Percentiles rank a stretch among this genome's conserved stretches.
These are phyloP conservation scores for Raja brachyura DNA, from an alignment of 2,113 vertebrate species.

Conservation along the genomic window DNA sequence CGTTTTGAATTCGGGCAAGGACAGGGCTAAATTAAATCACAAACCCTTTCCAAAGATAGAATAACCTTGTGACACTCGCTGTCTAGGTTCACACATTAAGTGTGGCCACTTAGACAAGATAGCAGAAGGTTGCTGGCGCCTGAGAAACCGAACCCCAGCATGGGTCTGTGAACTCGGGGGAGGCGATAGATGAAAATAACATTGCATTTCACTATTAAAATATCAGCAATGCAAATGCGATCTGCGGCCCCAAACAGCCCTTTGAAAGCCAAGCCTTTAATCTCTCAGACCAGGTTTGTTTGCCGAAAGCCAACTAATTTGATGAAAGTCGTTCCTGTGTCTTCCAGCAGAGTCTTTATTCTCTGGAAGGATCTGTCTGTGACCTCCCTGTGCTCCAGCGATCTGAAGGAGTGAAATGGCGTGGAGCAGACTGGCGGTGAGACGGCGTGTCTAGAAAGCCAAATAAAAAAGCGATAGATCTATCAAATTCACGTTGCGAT, in stretches of 20 bases:
- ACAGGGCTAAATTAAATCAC: background rate
- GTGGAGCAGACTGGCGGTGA: background rate
- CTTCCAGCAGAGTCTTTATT: constrained; percentile 11
- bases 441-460: background rate
- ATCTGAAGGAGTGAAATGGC: constrained; percentile 19
- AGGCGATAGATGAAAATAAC: background rate
- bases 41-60: background rate
- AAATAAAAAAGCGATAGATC: background rate
- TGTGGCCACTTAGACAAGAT: background rate
- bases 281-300: constrained; percentile 7
- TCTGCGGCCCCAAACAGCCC: background rate
- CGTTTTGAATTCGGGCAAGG: background rate
- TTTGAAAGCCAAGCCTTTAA: constrained; percentile 30
- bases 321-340: constrained; percentile 15
- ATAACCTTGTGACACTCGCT: background rate
- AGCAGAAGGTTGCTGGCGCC: background rate
- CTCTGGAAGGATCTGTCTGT: constrained; percentile 15
- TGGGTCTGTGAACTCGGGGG: constrained; percentile 5
- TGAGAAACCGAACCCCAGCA: constrained; percentile 10
- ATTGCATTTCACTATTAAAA: constrained; percentile 12
- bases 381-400: background rate
- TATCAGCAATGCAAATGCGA: constrained; percentile 15
- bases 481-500: background rate
- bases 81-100: background rate
- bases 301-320: constrained; percentile 22